These are phyloP conservation scores for Xerus inauris DNA, from an alignment of 2,113 vertebrate genomes.

Conservation along the genomic window DNA sequence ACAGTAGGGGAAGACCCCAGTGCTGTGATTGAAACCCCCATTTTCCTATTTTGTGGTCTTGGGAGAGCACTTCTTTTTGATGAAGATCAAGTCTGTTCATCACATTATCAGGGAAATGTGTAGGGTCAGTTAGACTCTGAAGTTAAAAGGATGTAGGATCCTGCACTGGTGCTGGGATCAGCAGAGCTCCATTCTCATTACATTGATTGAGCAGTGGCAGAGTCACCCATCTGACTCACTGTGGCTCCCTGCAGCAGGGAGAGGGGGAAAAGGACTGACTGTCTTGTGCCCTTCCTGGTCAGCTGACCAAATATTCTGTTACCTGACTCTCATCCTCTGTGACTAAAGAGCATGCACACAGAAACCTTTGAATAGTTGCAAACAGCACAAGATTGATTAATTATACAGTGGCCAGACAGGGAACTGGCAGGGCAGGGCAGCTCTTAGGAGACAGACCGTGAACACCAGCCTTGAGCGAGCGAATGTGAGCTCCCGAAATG, in stretches of 20 bases:
- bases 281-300: not conserved
- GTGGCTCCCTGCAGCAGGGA: fast-evolving
- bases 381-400: not conserved
- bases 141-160: not conserved
- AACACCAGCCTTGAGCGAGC: not conserved
- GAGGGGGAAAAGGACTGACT: not conserved
- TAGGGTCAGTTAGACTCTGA: not conserved
- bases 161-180: not conserved
- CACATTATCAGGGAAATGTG: not conserved
- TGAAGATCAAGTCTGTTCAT: not conserved
- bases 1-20: not conserved
- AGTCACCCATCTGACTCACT: not conserved
- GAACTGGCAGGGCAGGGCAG: not conserved
- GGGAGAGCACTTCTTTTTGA: not conserved
- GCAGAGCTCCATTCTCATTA: not conserved
- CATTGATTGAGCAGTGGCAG: not conserved
- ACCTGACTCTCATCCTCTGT: not conserved
- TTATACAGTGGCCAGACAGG: not conserved
- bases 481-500: not conserved
- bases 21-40: not conserved
- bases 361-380: not conserved
- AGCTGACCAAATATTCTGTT: not conserved
- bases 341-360: not conserved
- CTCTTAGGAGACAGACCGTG: fast-evolving
- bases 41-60: not conserved